Base-by-base conservation (phyloP, 2,797 vertebrate species). In the Mus minutoides region DNA sequence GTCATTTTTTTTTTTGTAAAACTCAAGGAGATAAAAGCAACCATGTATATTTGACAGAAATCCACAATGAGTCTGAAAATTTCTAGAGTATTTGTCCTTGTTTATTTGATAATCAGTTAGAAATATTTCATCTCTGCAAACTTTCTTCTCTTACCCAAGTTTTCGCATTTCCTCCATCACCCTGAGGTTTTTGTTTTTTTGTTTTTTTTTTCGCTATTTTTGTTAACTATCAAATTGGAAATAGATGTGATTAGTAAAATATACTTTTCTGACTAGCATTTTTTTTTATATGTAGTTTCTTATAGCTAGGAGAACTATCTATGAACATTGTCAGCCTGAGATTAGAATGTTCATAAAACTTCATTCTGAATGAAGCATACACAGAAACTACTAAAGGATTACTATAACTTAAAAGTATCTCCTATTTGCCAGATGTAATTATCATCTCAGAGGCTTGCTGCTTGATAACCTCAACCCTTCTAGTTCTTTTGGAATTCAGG, bases 11-110 rank as follows among this genome's bases (percentile, higher is more conserved):
- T n/a, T n/a, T n/a, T n/a, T 80, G 49, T 13, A 75, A 88, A 8
- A 21, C 6, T 75, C 24, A 56, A 3, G 0, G 0, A 9, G 26
- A 24, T 34, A 34, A 26, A 4, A 26, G 1, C 3, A 60, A 75
- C 0, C 40, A 19, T 22, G 24, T 52, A 6, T 3, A 43, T 22
- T 64, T 52, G 24, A 24, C 11, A 76, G 31, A 21, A 76, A 64
- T 49, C 11, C 3, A 58, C 11, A 71, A 0, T 62, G 62, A 19
- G 13, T n/a, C 9, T 79, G 8, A 3, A 79, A 43, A 49, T 78
- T 67, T 19, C 29, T 85, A 46, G 11, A 22, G 11, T 21, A 64
- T 85, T 85, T 85, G 17, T 31, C 19, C 17, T 85, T 85, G 29
- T 34, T n/a, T 85, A n/a, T 67, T 49, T 46, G 40, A 64, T 40